Conservation (phyloP, 2,888 invertebrate species). For the Panorpa germanica region DNA sequence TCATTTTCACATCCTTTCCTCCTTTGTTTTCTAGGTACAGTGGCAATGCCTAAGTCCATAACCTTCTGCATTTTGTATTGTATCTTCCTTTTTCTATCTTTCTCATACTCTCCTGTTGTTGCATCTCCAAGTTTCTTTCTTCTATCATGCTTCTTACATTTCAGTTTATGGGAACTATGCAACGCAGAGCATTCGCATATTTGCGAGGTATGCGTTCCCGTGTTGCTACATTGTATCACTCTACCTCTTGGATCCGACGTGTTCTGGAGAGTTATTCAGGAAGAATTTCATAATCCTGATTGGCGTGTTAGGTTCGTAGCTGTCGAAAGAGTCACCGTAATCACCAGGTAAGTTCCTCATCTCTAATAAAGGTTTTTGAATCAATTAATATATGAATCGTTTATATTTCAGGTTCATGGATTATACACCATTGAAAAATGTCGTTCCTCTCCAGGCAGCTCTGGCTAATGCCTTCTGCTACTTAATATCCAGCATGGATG, state of each 20-base stretch:
- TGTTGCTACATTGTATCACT: constrained; percentile 87
- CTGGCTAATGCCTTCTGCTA: constrained; percentile 95
- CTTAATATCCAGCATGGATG: constrained; percentile 89
- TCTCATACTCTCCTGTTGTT: constrained; percentile 7
- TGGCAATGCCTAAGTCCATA: constrained; percentile 3
- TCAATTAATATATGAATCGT: background rate
- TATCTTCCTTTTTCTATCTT: no score
- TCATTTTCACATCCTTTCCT: no score
- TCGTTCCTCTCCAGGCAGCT: constrained; percentile 74
- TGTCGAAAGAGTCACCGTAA: constrained; percentile 85
- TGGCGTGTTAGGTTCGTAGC: constrained; percentile 85
- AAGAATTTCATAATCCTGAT: constrained; percentile 79
- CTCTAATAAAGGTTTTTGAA: no score
- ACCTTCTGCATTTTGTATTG: no score
- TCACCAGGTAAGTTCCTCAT: constrained; percentile 40
- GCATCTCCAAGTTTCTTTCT: constrained; percentile 1
- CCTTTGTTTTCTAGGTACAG: background rate
- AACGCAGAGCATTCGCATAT: constrained; percentile 88
- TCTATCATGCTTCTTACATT: constrained; percentile 1
- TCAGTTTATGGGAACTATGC: constrained; percentile 80
- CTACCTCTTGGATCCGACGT: constrained; percentile 87
- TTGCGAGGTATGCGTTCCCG: constrained; percentile 77
- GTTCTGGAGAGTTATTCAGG: constrained; percentile 89
- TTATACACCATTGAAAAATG: constrained; percentile 65
- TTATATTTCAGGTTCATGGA: constrained; percentile 56